A percentile compares a stretch with the other conserved stretches of the same genome.
phyloP scores from a whole-genome alignment of 2,113 vertebrate species.

The Siniperca knerii region DNA sequence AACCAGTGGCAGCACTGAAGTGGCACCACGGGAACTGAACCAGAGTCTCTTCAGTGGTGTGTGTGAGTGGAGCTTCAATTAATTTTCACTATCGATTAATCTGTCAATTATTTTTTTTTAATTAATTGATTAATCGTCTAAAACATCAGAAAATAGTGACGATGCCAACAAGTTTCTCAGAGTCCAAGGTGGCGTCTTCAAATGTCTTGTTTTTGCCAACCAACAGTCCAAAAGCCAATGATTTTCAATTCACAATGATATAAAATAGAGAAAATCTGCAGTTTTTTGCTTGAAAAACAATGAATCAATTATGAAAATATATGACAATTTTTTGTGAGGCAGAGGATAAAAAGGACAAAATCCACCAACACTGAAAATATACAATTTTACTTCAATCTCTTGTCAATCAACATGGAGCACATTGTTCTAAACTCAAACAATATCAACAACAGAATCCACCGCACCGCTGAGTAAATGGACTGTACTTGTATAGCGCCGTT shows the following conservation, averaged over 20 bases:
- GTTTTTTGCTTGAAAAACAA: no score
- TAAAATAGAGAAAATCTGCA: no score
- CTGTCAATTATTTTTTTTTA: no score
- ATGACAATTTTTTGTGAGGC: not conserved
- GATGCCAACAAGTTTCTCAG: no score
- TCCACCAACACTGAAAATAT: not conserved
- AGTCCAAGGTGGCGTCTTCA: not conserved
- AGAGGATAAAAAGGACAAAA: not conserved
- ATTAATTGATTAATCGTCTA: not conserved
- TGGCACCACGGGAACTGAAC: no score
- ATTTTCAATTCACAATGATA: no score
- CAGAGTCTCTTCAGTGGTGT: not conserved
- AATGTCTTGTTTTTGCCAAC: not conserved
- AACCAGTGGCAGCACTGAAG: no score
- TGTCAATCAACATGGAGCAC: not conserved
- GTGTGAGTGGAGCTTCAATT: not conserved
- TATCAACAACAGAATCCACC: not conserved
- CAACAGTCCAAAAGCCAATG: no score
- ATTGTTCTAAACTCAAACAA: slow-evolving; percentile 3
- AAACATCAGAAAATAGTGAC: not conserved
- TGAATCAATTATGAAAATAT: no score
- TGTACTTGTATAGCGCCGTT: no score
- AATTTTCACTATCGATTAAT: not conserved
- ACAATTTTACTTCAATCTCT: not conserved
- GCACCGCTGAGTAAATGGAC: not conserved